phyloP scores from a whole-genome alignment of 2,113 vertebrate species.

The Girardinichthys multiradiatus region DNA sequence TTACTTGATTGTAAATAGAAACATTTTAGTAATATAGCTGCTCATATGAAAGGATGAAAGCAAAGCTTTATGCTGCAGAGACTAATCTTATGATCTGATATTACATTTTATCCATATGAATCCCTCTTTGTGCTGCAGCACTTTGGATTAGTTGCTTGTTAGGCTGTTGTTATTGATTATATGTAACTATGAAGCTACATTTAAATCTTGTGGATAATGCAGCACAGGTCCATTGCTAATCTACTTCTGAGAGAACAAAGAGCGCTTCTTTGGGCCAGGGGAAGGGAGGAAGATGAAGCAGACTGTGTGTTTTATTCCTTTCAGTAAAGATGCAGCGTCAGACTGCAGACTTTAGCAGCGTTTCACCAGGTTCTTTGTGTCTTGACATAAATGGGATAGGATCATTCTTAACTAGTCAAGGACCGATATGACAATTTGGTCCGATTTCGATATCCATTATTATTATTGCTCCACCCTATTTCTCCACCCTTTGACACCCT shows the following conservation, averaged over 20 bases:
- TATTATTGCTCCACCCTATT: too few relatives aligned
- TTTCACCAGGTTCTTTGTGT: constrained; percentile 15
- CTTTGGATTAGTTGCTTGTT: neutral
- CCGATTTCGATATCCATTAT: too few relatives aligned
- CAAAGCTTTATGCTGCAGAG: neutral
- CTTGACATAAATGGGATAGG: constrained; percentile 18
- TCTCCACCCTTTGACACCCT: too few relatives aligned
- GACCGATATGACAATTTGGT: too few relatives aligned
- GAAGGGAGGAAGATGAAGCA: neutral
- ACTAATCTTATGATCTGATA: neutral
- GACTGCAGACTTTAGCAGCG: constrained; percentile 7
- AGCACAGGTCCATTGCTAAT: constrained; percentile 26
- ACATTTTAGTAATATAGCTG: neutral
- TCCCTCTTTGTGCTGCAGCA: neutral
- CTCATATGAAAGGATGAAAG: neutral
- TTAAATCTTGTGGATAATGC: constrained; percentile 25
- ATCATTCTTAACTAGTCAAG: neutral
- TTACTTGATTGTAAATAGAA: neutral
- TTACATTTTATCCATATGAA: neutral
- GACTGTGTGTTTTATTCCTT: constrained; percentile 3
- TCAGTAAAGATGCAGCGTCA: constrained; percentile 2
- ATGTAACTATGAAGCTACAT: neutral
- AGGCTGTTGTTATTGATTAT: constrained; percentile 36
- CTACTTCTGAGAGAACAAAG: neutral
- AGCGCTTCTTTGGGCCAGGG: constrained; percentile 21